Percentiles rank a stretch among this genome's conserved stretches.
phyloP scores from a whole-genome alignment of 2,797 vertebrate species.

The Gadopsis marmoratus region DNA sequence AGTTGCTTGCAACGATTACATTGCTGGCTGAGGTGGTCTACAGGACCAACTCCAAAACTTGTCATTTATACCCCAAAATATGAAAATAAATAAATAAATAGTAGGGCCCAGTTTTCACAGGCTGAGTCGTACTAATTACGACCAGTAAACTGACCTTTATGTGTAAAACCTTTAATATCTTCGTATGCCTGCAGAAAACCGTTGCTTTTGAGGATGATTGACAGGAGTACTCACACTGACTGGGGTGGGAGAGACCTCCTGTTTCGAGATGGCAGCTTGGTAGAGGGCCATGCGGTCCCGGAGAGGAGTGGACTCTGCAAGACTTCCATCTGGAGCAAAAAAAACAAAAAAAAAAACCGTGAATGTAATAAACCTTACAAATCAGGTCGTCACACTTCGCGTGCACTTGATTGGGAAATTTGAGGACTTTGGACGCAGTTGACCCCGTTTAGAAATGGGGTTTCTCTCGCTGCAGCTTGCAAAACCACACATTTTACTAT shows the following conservation, averaged over 20 bases:
- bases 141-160: too few species aligned
- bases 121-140: too few species aligned
- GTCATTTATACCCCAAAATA: too few species aligned
- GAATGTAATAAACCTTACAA: too few species aligned
- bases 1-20: too few species aligned
- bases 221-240: slow-evolving; percentile 72
- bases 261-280: slow-evolving; percentile 93
- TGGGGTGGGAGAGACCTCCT: slow-evolving; percentile 76
- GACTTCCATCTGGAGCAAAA: slow-evolving; percentile 65
- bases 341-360: too few species aligned
- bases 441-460: not conserved
- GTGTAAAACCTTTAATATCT: too few species aligned
- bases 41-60: too few species aligned
- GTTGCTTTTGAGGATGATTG: not conserved
- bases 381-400: too few species aligned
- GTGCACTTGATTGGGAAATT: not conserved
- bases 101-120: too few species aligned
- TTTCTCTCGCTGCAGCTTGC: not conserved
- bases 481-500: not conserved
- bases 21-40: too few species aligned
- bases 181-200: not conserved
- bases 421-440: not conserved
- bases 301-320: slow-evolving; percentile 90
- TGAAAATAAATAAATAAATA: too few species aligned
- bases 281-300: slow-evolving; percentile 96